Conservation (phyloP, 1,140 invertebrate genomes). For the Lordiphosa mommai region DNA sequence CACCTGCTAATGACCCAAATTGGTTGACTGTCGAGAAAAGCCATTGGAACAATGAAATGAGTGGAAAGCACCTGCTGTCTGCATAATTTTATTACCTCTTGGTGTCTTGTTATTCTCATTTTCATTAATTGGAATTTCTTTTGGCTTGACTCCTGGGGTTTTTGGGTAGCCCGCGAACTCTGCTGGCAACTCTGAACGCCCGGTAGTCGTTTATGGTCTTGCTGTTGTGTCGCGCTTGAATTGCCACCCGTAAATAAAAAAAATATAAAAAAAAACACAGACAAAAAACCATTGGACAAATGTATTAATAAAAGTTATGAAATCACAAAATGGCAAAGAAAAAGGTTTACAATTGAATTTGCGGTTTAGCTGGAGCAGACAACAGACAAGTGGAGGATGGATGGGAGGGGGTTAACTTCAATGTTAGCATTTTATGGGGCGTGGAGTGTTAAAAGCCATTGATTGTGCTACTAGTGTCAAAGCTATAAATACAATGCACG, state of each 20-base stretch:
- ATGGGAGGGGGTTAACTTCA: too few species aligned
- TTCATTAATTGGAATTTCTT: constrained; percentile 74
- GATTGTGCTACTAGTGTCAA: too few species aligned
- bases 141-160: constrained; percentile 29
- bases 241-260: too few species aligned
- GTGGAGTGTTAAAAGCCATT: too few species aligned
- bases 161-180: too few species aligned
- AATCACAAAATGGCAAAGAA: constrained; percentile 42
- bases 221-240: constrained; percentile 61
- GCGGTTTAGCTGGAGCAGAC: neutral
- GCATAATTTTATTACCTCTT: constrained; percentile 58
- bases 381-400: too few species aligned
- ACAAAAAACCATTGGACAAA: constrained; percentile 53
- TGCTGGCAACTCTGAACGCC: neutral
- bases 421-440: too few species aligned
- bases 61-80: constrained; percentile 69
- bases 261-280: too few species aligned
- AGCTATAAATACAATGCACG: too few species aligned
- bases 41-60: constrained; percentile 26
- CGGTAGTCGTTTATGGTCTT: too few species aligned
- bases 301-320: constrained; percentile 73
- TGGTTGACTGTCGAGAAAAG: constrained; percentile 56
- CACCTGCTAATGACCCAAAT: constrained; percentile 72
- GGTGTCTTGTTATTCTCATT: constrained; percentile 33
- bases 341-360: constrained; percentile 35